Evolutionary conservation across 2,888 invertebrate species (phyloP).

Genomic region (Agriopis marginaria): DNA sequence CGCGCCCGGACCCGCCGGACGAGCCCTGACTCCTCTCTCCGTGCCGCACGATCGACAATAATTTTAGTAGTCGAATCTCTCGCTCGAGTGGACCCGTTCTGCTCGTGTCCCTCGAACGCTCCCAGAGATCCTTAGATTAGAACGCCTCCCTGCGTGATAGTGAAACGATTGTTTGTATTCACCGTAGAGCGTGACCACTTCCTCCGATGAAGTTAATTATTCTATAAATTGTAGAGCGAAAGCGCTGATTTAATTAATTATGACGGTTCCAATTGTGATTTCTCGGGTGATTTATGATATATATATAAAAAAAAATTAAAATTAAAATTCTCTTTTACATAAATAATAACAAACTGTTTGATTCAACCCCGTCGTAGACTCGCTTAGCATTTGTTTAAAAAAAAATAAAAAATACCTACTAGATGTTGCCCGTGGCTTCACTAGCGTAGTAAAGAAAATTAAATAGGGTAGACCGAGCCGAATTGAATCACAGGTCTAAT

Average conservation of each 20-base stretch:
- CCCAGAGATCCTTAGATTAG: conserved; percentile 25
- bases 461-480: too few relatives aligned
- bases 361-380: not conserved
- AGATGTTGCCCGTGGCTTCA: too few relatives aligned
- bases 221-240: conserved; percentile 52
- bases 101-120: conserved; percentile 16
- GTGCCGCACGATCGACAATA: conserved; percentile 68
- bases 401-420: not conserved
- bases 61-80: conserved; percentile 65
- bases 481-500: too few relatives aligned
- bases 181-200: conserved; percentile 30
- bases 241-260: conserved; percentile 42
- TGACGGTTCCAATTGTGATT: conserved; percentile 60
- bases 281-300: conserved; percentile 66
- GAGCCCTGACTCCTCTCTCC: conserved; percentile 29
- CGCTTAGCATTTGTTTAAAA: too few relatives aligned
- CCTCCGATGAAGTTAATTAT: conserved; percentile 49
- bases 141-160: conserved; percentile 1
- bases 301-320: conserved; percentile 69
- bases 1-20: conserved; percentile 48
- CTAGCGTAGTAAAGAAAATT: too few relatives aligned
- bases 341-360: not conserved
- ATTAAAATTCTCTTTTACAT: conserved; percentile 48
- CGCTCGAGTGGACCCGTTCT: conserved; percentile 27
- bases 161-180: conserved; percentile 20